Conservation (phyloP, 2,888 invertebrate species). For the Theretra japonica region DNA sequence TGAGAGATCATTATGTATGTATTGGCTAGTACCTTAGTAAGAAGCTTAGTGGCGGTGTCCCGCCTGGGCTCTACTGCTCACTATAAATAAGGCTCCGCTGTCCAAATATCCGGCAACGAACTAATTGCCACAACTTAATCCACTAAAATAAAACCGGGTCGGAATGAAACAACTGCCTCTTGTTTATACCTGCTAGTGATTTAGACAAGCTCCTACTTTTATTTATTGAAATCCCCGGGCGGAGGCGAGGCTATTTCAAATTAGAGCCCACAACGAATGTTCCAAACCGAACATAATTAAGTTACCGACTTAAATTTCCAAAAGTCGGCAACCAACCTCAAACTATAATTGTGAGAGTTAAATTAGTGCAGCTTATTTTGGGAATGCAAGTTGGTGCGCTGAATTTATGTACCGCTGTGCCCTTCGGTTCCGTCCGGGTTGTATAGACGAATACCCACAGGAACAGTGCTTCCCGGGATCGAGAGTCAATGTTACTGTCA, state of each 20-base stretch:
- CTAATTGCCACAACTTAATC: conserved; percentile 73
- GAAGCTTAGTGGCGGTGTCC: conserved; percentile 58
- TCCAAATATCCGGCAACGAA: conserved; percentile 67
- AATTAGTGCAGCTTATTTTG: conserved; percentile 8
- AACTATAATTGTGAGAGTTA: conserved; percentile 6
- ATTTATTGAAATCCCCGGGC: conserved; percentile 42
- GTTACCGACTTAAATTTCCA: conserved; percentile 27
- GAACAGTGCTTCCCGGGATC: too few relatives aligned
- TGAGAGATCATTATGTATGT: conserved; percentile 50
- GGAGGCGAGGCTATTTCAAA: conserved; percentile 39
- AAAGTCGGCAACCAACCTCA: conserved; percentile 17
- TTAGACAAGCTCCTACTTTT: conserved; percentile 48
- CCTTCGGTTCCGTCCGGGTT: not conserved
- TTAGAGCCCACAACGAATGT: conserved; percentile 41
- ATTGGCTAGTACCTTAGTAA: conserved; percentile 54
- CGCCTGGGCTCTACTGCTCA: conserved; percentile 55
- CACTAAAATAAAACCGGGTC: conserved; percentile 68
- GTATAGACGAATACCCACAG: not conserved
- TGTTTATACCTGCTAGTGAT: conserved; percentile 51
- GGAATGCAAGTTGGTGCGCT: not conserved
- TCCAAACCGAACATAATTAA: conserved; percentile 33
- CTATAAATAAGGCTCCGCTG: conserved; percentile 67
- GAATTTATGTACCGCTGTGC: not conserved
- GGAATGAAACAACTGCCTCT: conserved; percentile 48
- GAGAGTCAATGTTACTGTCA: too few relatives aligned